Conservation (phyloP, 2,888 invertebrate genomes). For the Chouioia cunea region DNA sequence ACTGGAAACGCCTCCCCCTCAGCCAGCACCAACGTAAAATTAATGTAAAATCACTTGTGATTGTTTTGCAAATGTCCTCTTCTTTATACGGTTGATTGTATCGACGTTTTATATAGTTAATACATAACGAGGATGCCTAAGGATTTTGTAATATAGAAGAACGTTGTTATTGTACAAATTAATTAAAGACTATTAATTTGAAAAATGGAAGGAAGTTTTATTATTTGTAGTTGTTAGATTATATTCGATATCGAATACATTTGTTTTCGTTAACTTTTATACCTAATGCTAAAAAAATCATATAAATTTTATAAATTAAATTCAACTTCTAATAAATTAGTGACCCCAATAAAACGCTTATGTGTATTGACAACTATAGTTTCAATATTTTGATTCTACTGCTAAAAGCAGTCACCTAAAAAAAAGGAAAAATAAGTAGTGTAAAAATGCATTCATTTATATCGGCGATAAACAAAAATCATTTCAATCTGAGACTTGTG, state of each 20-base stretch:
- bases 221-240: constrained; percentile 41
- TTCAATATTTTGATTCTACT: too few species aligned
- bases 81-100: neutral
- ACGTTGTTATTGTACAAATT: constrained; percentile 33
- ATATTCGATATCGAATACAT: constrained; percentile 38
- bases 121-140: constrained; percentile 7
- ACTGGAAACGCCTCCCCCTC: constrained; percentile 45
- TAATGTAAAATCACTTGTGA: neutral
- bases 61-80: constrained; percentile 12
- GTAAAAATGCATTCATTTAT: too few species aligned
- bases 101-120: constrained; percentile 24
- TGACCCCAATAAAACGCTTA: neutral
- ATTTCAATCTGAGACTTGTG: too few species aligned
- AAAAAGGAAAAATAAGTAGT: too few species aligned
- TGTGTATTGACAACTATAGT: too few species aligned
- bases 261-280: constrained; percentile 19
- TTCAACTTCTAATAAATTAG: constrained; percentile 10
- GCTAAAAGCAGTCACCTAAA: too few species aligned
- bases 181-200: constrained; percentile 30
- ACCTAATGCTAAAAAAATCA: constrained; percentile 4
- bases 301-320: constrained; percentile 14
- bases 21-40: constrained; percentile 41
- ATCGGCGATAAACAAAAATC: too few species aligned
- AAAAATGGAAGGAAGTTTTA: constrained; percentile 45
- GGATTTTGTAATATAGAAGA: constrained; percentile 38